Conservation (phyloP, 2,797 vertebrate genomes). For the Argentina silus region DNA sequence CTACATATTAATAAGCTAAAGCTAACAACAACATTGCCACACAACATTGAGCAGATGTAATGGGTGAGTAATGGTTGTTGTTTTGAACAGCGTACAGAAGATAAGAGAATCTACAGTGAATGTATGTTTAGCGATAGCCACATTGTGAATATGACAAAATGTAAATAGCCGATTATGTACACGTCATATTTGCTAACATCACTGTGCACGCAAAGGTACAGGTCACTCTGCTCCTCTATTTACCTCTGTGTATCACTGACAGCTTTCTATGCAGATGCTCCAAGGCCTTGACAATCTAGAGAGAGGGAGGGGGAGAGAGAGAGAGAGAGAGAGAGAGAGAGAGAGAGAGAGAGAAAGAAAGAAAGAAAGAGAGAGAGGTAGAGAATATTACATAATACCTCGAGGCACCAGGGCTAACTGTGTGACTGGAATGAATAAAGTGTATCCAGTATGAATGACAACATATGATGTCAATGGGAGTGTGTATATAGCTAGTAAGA, state of each 20-base stretch:
- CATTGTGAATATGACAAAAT: no score
- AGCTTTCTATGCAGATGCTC: conserved; percentile 98
- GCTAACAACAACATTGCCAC: no score
- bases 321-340: conserved; percentile 21
- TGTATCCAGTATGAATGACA: neutral
- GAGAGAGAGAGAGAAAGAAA: conserved; percentile 7
- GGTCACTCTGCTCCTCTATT: conserved; percentile 27
- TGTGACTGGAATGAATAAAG: neutral
- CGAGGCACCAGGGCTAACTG: neutral
- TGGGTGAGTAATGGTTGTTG: no score
- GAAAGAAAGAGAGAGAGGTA: neutral
- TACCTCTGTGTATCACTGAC: conserved; percentile 98
- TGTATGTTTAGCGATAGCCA: no score
- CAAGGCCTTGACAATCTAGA: conserved; percentile 96
- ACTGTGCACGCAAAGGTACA: neutral
- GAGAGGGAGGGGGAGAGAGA: conserved; percentile 33
- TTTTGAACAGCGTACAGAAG: no score
- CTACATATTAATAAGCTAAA: no score
- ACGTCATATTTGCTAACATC: no score
- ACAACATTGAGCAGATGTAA: no score
- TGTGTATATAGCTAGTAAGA: neutral
- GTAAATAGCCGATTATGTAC: no score
- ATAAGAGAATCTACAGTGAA: no score
- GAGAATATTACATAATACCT: neutral
- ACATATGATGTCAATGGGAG: neutral